Evolutionary conservation across 2,888 invertebrate genomes (phyloP), one percentile per base, ranked within the genome.

Genomic region (Drosophila putrida): DNA sequence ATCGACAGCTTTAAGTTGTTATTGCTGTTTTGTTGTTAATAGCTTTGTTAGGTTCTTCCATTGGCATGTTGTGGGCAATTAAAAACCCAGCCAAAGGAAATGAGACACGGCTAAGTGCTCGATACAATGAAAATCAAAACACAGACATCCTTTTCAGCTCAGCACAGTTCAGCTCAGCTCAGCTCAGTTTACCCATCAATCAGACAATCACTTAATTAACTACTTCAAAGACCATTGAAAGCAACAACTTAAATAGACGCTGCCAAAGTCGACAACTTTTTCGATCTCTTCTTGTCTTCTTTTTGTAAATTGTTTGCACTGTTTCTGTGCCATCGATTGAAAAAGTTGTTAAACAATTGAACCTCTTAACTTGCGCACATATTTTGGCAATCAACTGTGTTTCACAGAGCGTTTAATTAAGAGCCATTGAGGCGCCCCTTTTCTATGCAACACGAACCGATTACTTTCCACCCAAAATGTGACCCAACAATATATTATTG

Each of bases 131-230:
- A 77, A 77, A 73, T 71, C 72, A 82, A 68, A 88, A 41, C 53
- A 31, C 28, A 69, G 60, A 60, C 59, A 63, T 53, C 44, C 57
- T 49, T 46, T 54, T 50, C 57, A 39, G 31, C 36, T 43, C n/a
- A 25, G 38, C 5, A 57, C 57, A 44, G 35, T 31, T 44, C 11
- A 28, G 35, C 35, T 44, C 11, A 28, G 35, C 8, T 60, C 25
- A 33, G 53, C 53, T 46, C 46, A 54, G 43, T 25, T 20, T 28
- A 38, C 44, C 74, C 69, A 75, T 84, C 87, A 89, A 84, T 89
- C 88, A 83, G 73, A 70, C 81, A 78, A 89, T 87, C 81, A 87
- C 89, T 85, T 89, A 87, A 85, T 85, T 89, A 85, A 79, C 82
- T 71, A 68, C 75, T 84, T 73, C 75, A 84, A 63, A 71, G 59